A percentile compares a stretch with the other conserved stretches of the same genome.
These are phyloP conservation scores for Dinomys branickii DNA, from an alignment of 2,113 vertebrate species.

Conservation along the genomic window DNA sequence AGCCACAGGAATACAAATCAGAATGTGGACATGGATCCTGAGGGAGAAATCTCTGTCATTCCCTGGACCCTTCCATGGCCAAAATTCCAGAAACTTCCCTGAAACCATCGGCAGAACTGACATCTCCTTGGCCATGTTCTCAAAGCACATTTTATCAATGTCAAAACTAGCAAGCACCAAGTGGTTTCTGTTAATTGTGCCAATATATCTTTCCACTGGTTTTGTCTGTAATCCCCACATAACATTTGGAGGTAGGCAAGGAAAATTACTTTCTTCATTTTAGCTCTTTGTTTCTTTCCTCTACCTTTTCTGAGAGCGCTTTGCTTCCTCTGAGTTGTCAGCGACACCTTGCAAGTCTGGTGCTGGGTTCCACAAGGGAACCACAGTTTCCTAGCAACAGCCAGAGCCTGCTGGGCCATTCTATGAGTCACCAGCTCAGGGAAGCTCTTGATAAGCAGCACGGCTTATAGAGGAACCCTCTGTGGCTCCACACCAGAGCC, in stretches of 20 bases:
- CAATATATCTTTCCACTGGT: constrained; percentile 56
- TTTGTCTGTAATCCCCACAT: constrained; percentile 59
- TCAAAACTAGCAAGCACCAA: constrained; percentile 51
- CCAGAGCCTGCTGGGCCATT: constrained; percentile 80
- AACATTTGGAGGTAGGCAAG: constrained; percentile 45
- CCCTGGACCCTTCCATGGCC: not conserved
- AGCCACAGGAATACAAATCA: not conserved
- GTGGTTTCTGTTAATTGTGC: constrained; percentile 51
- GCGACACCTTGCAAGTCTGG: constrained; percentile 73
- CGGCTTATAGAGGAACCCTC: not conserved
- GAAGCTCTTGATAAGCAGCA: constrained; percentile 78
- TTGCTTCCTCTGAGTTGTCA: constrained; percentile 73
- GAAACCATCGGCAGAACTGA: not conserved
- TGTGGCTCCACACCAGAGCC: not conserved
- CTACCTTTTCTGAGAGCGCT: constrained; percentile 67
- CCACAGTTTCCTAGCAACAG: constrained; percentile 77
- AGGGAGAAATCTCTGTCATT: not conserved
- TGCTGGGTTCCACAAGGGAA: constrained; percentile 78
- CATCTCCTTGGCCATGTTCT: not conserved
- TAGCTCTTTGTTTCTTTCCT: constrained; percentile 61
- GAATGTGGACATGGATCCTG: not conserved
- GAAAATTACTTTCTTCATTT: constrained; percentile 66
- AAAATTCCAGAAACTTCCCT: constrained; percentile 11
- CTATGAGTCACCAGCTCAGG: constrained; percentile 80
- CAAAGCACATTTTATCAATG: not conserved